A percentile compares a stretch with the other conserved stretches of the same genome.
Evolutionary conservation across 2,113 vertebrate genomes (phyloP).

Genomic region (Vimba vimba): DNA sequence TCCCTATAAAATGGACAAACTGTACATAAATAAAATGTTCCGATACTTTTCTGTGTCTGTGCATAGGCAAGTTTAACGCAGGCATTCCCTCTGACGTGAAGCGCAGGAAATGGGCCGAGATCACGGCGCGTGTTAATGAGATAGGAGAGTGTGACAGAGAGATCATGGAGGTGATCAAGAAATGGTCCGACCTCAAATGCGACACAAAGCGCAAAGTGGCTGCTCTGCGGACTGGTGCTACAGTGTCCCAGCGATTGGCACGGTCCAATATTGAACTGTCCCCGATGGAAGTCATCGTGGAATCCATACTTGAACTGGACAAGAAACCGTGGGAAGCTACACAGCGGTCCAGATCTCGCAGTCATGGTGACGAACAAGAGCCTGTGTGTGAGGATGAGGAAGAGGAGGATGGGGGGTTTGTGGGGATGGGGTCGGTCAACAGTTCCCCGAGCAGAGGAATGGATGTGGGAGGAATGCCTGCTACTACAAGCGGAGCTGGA

Average conservation of each 20-base stretch:
- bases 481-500: slow-evolving; percentile 53
- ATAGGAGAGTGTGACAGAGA: slow-evolving; percentile 80
- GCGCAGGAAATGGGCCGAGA: slow-evolving; percentile 79
- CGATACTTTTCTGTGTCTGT: background rate
- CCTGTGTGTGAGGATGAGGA: slow-evolving; percentile 68
- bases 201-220: slow-evolving; percentile 79
- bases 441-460: slow-evolving; percentile 69
- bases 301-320: slow-evolving; percentile 78
- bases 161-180: slow-evolving; percentile 80
- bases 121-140: slow-evolving; percentile 78
- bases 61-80: slow-evolving; percentile 77
- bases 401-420: slow-evolving; percentile 70
- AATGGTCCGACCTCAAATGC: slow-evolving; percentile 81
- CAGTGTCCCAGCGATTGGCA: slow-evolving; percentile 64
- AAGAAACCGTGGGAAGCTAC: slow-evolving; percentile 58
- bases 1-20: background rate
- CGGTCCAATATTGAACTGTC: slow-evolving; percentile 67
- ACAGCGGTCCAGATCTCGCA: slow-evolving; percentile 14
- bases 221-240: slow-evolving; percentile 70
- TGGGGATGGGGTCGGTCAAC: slow-evolving; percentile 61
- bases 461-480: slow-evolving; percentile 59
- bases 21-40: background rate
- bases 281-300: slow-evolving; percentile 75
- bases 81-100: slow-evolving; percentile 74
- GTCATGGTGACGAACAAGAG: slow-evolving; percentile 63